A percentile compares a stretch with the other conserved stretches of the same genome.
Evolutionary conservation across 2,797 vertebrate genomes (phyloP).

Genomic region (Limnodromus scolopaceus): DNA sequence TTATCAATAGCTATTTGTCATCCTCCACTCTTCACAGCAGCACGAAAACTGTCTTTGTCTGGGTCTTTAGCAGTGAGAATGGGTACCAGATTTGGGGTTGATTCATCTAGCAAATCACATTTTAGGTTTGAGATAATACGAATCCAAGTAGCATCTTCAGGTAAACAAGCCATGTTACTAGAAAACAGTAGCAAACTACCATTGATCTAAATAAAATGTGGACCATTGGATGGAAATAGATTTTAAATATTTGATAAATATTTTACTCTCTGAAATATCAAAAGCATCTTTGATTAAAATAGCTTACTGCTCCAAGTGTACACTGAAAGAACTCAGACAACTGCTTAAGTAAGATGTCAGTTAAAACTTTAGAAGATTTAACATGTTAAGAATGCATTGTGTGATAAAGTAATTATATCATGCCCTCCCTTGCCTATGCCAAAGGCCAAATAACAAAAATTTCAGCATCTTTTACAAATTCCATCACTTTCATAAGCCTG

Average conservation of each 20-base stretch:
- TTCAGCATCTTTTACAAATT: not conserved
- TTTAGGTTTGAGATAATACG: not conserved
- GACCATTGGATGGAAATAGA: not conserved
- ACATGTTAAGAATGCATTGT: not conserved
- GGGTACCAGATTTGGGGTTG: not conserved
- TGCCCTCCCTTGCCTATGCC: not conserved
- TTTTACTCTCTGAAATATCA: not conserved
- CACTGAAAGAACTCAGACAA: not conserved
- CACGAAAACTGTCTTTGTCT: not conserved
- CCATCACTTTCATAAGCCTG: not conserved
- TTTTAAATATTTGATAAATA: not conserved
- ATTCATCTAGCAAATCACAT: not conserved
- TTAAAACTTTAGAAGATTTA: not conserved
- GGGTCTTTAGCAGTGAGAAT: not conserved
- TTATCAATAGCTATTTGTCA: not conserved
- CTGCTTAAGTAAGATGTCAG: not conserved
- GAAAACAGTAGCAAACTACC: not conserved
- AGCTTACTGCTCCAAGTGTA: not conserved
- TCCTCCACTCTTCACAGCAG: not conserved
- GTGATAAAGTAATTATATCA: not conserved
- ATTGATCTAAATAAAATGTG: not conserved
- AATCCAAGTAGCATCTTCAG: not conserved
- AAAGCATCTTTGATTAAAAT: not conserved
- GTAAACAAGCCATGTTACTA: not conserved
- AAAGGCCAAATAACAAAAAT: not conserved